Conservation (phyloP, 2,797 vertebrate species). For the Crypturellus tataupa region DNA sequence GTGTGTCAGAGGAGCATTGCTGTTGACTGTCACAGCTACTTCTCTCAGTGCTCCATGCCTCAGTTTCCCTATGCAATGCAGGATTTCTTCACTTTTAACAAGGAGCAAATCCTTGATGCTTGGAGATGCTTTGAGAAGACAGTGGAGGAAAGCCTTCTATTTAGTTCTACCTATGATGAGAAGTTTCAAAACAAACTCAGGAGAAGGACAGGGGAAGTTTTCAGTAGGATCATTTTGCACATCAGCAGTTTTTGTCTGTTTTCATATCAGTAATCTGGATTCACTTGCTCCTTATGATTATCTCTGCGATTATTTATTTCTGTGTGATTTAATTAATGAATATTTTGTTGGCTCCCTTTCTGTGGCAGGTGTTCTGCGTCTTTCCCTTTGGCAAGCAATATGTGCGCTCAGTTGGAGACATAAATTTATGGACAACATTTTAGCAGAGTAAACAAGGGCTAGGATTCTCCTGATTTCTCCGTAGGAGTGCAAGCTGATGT, state of each 20-base stretch:
- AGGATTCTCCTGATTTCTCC: not conserved
- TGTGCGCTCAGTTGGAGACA: not conserved
- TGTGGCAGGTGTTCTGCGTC: not conserved
- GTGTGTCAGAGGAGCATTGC: not conserved
- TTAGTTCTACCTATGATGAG: not conserved
- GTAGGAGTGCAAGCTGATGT: not conserved
- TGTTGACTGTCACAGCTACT: accelerated
- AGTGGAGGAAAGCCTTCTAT: not conserved
- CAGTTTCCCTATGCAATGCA: not conserved
- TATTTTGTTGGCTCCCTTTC: not conserved
- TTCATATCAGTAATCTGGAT: constrained; percentile 30
- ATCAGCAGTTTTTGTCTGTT: constrained; percentile 20
- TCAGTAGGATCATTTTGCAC: not conserved
- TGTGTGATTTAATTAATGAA: constrained; percentile 43
- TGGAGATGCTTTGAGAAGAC: not conserved
- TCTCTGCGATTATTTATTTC: not conserved
- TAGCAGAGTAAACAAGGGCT: not conserved
- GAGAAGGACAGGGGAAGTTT: not conserved
- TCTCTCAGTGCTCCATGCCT: accelerated
- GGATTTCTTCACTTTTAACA: not conserved
- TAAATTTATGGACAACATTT: not conserved
- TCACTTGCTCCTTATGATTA: constrained; percentile 8
- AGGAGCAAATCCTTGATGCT: not conserved
- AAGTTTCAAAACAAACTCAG: constrained; percentile 24
- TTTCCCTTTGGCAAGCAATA: constrained; percentile 22